Conservation (phyloP, 2,113 vertebrate species). For the Grus americana region DNA sequence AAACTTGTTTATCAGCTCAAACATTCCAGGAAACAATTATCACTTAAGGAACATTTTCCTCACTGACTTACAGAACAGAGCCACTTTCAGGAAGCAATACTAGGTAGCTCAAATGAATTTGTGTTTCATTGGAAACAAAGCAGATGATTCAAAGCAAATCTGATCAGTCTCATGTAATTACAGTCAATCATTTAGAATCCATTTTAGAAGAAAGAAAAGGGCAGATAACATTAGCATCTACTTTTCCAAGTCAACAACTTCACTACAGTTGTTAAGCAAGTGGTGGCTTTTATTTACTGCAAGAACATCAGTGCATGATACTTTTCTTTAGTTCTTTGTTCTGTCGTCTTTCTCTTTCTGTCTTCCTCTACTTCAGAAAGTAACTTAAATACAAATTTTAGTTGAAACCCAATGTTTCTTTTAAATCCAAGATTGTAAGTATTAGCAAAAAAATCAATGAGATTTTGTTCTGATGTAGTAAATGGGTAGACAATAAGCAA, state of each 20-base stretch:
- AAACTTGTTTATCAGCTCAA: neutral
- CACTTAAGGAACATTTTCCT: neutral
- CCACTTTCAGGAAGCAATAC: neutral
- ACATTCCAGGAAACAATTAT: neutral
- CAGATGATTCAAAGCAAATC: neutral
- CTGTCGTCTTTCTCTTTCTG: neutral
- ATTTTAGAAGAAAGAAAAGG: neutral
- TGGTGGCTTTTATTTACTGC: conserved; percentile 37
- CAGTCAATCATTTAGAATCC: neutral
- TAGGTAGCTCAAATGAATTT: neutral
- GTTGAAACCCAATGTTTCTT: neutral
- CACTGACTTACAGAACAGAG: neutral
- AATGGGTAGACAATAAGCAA: neutral
- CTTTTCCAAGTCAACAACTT: no score
- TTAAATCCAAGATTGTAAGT: neutral
- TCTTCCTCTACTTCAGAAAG: conserved; percentile 9
- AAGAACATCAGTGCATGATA: neutral
- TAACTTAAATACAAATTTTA: neutral
- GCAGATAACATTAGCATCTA: neutral
- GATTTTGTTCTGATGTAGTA: neutral
- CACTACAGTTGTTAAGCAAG: neutral
- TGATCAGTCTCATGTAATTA: neutral
- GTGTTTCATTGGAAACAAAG: neutral
- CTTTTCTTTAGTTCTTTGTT: conserved; percentile 11
- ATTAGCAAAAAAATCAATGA: conserved; percentile 1